phyloP scores from a whole-genome alignment of 2,797 vertebrate genomes.

The Pipistrellus nathusii region DNA sequence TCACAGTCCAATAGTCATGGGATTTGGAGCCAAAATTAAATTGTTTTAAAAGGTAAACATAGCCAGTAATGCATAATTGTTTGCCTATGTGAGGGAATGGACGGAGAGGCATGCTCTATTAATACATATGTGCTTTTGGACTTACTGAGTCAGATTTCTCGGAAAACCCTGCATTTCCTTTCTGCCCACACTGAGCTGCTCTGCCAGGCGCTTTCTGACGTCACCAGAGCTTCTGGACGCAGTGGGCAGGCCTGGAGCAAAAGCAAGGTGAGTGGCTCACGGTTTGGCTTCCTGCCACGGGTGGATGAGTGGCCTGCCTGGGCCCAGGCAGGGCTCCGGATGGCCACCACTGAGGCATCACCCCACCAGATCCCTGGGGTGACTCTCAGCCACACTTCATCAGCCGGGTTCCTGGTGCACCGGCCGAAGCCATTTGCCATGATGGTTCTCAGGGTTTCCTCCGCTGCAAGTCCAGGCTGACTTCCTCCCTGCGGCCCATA shows the following conservation, averaged over 20 bases:
- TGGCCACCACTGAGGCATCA: neutral
- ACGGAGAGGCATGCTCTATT: neutral
- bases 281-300: neutral
- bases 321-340: neutral
- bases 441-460: neutral
- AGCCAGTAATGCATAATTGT: neutral
- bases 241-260: neutral
- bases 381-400: neutral
- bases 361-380: rapidly evolving
- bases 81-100: neutral
- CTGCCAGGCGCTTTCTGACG: neutral
- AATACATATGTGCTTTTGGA: neutral
- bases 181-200: neutral
- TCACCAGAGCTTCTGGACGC: neutral
- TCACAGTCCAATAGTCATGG: neutral
- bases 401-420: neutral
- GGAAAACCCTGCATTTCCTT: neutral
- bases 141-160: neutral
- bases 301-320: rapidly evolving
- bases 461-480: neutral
- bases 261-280: neutral
- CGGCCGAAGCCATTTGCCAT: neutral
- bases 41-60: neutral
- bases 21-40: neutral
- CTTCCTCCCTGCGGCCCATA: neutral